Percentiles rank a stretch among this genome's conserved stretches.
Evolutionary conservation across 2,888 invertebrate species (phyloP).

Genomic region (Ichneumoninae sp.): DNA sequence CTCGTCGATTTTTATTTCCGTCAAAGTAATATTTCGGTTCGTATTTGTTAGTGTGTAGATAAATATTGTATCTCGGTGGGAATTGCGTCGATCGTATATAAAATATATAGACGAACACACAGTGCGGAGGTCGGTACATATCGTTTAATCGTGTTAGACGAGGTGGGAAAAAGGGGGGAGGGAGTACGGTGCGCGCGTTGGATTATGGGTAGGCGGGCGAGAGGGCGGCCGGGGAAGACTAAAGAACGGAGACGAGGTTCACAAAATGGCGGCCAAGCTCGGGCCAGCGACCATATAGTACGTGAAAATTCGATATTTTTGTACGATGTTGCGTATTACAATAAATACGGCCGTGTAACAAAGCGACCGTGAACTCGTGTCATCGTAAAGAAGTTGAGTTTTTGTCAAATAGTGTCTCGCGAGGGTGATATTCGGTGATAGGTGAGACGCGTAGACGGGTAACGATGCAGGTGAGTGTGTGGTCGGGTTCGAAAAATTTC

Average conservation of each 20-base stretch:
- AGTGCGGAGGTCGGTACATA: slow-evolving; percentile 46
- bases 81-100: slow-evolving; percentile 26
- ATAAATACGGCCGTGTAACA: slow-evolving; percentile 72
- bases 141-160: slow-evolving; percentile 58
- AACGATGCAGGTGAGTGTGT: slow-evolving; percentile 84
- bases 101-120: slow-evolving; percentile 37
- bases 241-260: slow-evolving; percentile 79
- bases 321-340: slow-evolving; percentile 77
- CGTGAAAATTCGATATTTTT: slow-evolving; percentile 80
- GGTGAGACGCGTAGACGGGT: slow-evolving; percentile 82
- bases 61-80: slow-evolving; percentile 10
- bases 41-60: background rate
- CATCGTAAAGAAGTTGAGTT: slow-evolving; percentile 69
- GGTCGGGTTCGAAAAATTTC: slow-evolving; percentile 74
- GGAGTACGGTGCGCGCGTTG: slow-evolving; percentile 75
- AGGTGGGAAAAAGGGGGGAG: slow-evolving; percentile 15
- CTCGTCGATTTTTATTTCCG: slow-evolving; percentile 18
- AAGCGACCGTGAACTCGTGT: slow-evolving; percentile 69
- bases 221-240: slow-evolving; percentile 69
- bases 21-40: background rate
- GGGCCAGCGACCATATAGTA: slow-evolving; percentile 82
- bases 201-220: slow-evolving; percentile 75
- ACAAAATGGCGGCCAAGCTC: slow-evolving; percentile 84
- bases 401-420: slow-evolving; percentile 68
- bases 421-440: slow-evolving; percentile 72